Evolutionary conservation across 2,113 vertebrate species (phyloP).

Genomic region (Gallinago undulata): DNA sequence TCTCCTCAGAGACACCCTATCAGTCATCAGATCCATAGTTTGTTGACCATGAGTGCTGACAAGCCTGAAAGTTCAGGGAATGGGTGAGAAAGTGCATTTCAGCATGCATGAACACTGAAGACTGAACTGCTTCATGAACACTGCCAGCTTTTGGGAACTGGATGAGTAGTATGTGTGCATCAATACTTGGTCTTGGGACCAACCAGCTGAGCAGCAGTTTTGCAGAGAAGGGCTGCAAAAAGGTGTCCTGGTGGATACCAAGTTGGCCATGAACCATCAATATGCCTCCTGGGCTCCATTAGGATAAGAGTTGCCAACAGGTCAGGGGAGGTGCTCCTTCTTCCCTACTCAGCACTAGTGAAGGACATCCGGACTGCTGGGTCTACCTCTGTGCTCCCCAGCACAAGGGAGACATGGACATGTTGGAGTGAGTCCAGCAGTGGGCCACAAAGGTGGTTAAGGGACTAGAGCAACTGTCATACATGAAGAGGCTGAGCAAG

Average conservation of each 20-base stretch:
- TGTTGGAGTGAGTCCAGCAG: neutral
- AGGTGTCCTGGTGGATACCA: neutral
- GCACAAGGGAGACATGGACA: neutral
- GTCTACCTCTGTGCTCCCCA: neutral
- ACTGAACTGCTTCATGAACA: neutral
- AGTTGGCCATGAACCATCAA: neutral
- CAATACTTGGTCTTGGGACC: neutral
- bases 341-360: neutral
- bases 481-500: neutral
- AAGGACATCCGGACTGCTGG: neutral
- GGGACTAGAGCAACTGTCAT: neutral
- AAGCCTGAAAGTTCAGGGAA: neutral
- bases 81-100: neutral
- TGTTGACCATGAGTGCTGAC: neutral
- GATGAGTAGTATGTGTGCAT: neutral
- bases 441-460: too few species aligned
- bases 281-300: neutral
- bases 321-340: neutral
- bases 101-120: neutral
- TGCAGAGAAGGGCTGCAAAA: neutral
- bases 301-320: neutral
- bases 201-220: neutral
- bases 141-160: neutral
- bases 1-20: neutral
- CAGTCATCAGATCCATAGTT: conserved; percentile 1